Percentiles rank a stretch among this genome's conserved stretches.
Conservation (phyloP, 2,888 invertebrate genomes). For the Stenchaetothrips biformis region DNA sequence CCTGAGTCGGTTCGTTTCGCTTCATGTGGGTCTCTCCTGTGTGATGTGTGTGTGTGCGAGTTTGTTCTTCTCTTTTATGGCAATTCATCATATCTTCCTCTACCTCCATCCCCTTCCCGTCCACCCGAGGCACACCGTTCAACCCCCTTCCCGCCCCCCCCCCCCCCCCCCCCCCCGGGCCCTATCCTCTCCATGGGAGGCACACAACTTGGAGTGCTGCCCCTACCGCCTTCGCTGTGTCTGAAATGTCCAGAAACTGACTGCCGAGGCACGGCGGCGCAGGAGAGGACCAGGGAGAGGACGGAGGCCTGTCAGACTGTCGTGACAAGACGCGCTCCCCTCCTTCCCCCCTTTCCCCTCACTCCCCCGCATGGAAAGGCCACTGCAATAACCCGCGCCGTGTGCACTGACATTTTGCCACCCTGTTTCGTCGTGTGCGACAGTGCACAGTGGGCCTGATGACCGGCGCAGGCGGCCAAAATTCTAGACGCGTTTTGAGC, state of each 20-base stretch:
- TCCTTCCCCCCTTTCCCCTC: not conserved
- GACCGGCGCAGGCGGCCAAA: no score
- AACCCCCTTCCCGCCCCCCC: not conserved
- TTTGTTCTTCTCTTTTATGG: no score
- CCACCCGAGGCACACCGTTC: not conserved
- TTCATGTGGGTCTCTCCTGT: no score
- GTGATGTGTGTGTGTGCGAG: no score
- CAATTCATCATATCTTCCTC: not conserved
- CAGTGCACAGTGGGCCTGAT: not conserved
- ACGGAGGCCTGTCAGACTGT: not conserved
- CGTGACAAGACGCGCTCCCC: not conserved
- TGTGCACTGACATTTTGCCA: not conserved
- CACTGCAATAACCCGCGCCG: conserved; percentile 1
- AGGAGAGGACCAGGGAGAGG: not conserved
- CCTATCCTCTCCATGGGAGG: not conserved
- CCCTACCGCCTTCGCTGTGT: no score
- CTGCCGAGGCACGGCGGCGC: not conserved
- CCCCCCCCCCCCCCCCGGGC: not conserved
- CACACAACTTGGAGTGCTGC: no score
- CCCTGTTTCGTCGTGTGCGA: not conserved
- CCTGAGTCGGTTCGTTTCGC: no score
- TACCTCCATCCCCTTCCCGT: not conserved
- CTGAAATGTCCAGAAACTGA: no score
- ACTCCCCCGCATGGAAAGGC: not conserved
- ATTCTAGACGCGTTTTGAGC: no score